Base-by-base conservation (phyloP, 1,140 invertebrate species). In the Drosophila kepulauana region DNA sequence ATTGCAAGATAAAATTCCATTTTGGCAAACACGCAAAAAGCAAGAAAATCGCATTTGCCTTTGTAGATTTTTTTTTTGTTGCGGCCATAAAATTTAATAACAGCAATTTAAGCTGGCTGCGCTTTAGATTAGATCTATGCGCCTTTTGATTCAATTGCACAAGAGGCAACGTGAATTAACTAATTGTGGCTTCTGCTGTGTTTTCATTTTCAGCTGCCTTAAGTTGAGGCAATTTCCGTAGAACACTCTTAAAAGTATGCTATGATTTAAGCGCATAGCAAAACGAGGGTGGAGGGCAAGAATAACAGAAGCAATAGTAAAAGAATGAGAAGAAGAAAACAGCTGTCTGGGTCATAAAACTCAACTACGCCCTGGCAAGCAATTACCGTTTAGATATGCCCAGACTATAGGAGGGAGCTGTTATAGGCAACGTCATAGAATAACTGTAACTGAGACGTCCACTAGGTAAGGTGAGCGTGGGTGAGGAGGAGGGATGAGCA, bases 281-380 rank as follows among this genome's bases (percentile, higher is more conserved):
- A 20, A 16, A 13, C 8, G 20, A 11, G 48, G 11, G 25, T 10
- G 15, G 11, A 6, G 7, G 33, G 3, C 25, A 1, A 59, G 33
- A 33, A 8, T 2, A 41, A 41, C 11, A 35, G 49, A 43, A 43
- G 16, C 48, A 61, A 25, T 15, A 61, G 28, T 11, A 13, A 33
- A 56, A 4, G 16, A 38, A 56, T 5, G 28, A 4, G 10, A 28
- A 51, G 56, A 20, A 54, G 20, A 61, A 79, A 88, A 81, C 84
- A 88, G 85, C 84, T 88, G 84, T 89, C 69, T 89, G 85, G 84
- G 78, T 58, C 78, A 79, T 84, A 88, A 88, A 88, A 84, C 67
- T 56, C 61, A 89, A 88, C 84, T 78, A 84, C 85, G 79, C 84
- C 84, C 85, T 68, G 52, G 81, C 85, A 89, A 84, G 84, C 84